Evolutionary conservation across 2,888 invertebrate species (phyloP).

Genomic region (Tipula confusa): DNA sequence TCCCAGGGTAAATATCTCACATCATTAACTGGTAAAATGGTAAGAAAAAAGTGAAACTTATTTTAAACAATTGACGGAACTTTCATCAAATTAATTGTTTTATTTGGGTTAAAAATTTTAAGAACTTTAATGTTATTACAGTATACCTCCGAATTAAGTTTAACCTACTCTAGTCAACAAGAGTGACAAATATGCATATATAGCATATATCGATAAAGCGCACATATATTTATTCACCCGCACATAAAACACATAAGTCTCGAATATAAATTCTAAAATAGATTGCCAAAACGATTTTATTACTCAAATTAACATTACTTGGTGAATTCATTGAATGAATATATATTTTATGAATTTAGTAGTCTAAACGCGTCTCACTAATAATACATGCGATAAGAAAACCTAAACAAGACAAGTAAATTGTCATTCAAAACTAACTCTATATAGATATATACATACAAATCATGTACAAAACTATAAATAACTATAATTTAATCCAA

Average conservation of each 20-base stretch:
- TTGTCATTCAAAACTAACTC: not conserved
- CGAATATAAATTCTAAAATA: not conserved
- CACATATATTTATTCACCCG: not conserved
- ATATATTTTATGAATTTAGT: not conserved
- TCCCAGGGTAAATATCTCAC: too few relatives aligned
- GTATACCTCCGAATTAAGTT: too few relatives aligned
- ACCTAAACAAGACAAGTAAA: not conserved
- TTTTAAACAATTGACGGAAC: too few relatives aligned
- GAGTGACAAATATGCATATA: too few relatives aligned
- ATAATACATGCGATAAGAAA: constrained; percentile 16
- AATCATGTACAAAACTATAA: not conserved
- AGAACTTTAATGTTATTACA: too few relatives aligned
- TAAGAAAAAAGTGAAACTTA: too few relatives aligned
- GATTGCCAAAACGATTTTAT: not conserved
- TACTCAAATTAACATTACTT: constrained; percentile 6
- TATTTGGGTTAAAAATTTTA: too few relatives aligned
- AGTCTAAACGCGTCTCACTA: not conserved
- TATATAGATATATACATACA: too few relatives aligned
- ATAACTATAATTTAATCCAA: not conserved
- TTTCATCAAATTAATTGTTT: too few relatives aligned
- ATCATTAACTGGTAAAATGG: too few relatives aligned
- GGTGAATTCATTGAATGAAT: not conserved
- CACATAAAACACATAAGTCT: not conserved
- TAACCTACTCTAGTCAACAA: too few relatives aligned
- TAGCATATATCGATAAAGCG: not conserved